phyloP scores from a whole-genome alignment of 2,113 vertebrate species.

The Ciconia stormi region DNA sequence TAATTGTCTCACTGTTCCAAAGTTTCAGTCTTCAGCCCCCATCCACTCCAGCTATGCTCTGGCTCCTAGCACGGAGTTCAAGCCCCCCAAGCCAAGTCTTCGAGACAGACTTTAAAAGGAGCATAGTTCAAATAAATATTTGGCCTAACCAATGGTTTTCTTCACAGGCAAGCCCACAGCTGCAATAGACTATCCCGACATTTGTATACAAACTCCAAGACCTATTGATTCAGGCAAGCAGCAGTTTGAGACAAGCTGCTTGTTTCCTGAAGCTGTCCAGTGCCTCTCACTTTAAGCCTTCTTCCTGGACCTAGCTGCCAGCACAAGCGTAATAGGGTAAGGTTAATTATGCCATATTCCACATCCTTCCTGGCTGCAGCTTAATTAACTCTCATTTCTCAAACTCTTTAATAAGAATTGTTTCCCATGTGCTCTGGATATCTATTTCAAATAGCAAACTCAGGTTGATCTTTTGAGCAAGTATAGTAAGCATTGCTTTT shows the following conservation, averaged over 20 bases:
- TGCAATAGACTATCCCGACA: background rate
- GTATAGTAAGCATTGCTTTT: background rate
- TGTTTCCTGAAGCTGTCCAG: background rate
- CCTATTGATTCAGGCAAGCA: background rate
- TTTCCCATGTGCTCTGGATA: background rate
- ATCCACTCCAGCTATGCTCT: background rate
- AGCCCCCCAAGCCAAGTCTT: background rate
- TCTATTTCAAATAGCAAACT: background rate
- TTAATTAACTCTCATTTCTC: constrained; percentile 36
- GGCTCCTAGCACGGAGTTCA: background rate
- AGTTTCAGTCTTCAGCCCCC: background rate
- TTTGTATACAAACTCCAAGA: background rate
- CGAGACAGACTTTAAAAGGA: background rate
- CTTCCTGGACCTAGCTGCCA: constrained; percentile 24
- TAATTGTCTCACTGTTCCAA: background rate
- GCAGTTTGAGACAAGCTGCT: background rate
- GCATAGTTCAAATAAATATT: background rate
- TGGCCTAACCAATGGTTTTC: background rate
- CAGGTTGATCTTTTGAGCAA: background rate
- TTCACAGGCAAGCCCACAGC: background rate
- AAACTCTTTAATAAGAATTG: constrained; percentile 12
- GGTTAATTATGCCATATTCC: constrained; percentile 41
- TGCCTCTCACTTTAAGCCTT: background rate
- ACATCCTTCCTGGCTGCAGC: constrained; percentile 52
- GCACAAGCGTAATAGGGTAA: background rate